Base-by-base conservation (phyloP, 2,797 vertebrate genomes). In the Champsocephalus esox region DNA sequence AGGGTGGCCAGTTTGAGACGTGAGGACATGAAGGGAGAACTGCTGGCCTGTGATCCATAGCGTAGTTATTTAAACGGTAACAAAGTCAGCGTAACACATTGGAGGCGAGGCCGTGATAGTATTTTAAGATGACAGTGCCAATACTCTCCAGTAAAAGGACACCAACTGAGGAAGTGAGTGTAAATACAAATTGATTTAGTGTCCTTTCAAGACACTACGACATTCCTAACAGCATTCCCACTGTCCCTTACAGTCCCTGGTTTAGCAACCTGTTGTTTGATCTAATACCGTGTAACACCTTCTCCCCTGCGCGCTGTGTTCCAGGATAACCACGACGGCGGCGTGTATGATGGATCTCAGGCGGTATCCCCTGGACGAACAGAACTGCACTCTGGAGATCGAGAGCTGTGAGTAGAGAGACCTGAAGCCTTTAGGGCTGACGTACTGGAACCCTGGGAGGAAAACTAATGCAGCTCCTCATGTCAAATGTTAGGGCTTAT, bases 281-380 rank as follows among this genome's bases (percentile, higher is more conserved):
- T 46, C 63, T 55, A 13, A 9, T 67, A 52, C 44, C 82, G 45
- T 56, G 4, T 38, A 55, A 79, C 65, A 73, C 50, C 38, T 24
- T 69, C 52, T 61, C 50, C 52, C 64, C 45, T 17, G 17, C 43
- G 14, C 74, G 21, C 50, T 64, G 14, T 75, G 45, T 52, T 70
- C 44, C 88, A 98, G 97, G 94, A 98, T 98, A 93, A 98, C 97
- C 48, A 98, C 97, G 2, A 98, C 97, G 4, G 97, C 97, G 12
- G 97, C 97, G 1, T 99, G 97, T 68, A 99, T 99, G 97, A 99
- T 99, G 97, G 97, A 99, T 86, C 94, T 99, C 85, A 93, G 97
- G 89, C 93, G 97, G 88, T 98, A 99, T 75, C 97, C 97, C 0
- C 89, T 99, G 92, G 97, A 98, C 32, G 97, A 98, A 56, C 97